Conservation (phyloP, 1,140 invertebrate genomes). For the Belonocnema kinseyi region DNA sequence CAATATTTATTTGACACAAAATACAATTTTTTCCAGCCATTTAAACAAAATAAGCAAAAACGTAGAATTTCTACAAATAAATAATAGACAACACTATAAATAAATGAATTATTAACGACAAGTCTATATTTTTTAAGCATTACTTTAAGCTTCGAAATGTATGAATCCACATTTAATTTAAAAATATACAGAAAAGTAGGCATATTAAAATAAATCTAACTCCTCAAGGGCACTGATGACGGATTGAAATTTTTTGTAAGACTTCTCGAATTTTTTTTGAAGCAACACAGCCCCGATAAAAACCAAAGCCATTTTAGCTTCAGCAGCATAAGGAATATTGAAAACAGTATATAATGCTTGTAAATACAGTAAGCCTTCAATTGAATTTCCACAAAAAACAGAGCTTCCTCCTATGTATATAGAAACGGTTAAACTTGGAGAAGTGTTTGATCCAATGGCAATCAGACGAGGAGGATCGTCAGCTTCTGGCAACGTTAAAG, state of each 20-base stretch:
- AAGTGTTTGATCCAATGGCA: background rate
- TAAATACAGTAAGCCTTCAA: constrained; percentile 5
- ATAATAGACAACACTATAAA: no score
- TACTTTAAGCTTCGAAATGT: background rate
- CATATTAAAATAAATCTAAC: background rate
- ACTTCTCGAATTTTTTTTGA: constrained; percentile 25
- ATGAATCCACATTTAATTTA: background rate
- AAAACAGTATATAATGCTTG: constrained; percentile 3
- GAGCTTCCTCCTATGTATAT: constrained; percentile 10
- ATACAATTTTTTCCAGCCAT: no score
- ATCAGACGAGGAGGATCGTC: constrained; percentile 10
- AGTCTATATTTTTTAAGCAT: background rate
- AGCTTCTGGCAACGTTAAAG: background rate
- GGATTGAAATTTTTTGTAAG: background rate
- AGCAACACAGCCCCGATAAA: background rate
- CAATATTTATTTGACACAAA: no score
- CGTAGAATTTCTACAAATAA: no score
- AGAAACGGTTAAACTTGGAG: background rate
- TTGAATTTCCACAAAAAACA: background rate
- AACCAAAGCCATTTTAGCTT: constrained; percentile 5
- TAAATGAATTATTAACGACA: no score
- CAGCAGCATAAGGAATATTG: background rate
- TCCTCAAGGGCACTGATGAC: constrained; percentile 2
- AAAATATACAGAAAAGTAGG: background rate
- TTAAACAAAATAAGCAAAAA: no score